Base-by-base conservation (phyloP, 1,140 invertebrate species). In the Oryctes rhinoceros region DNA sequence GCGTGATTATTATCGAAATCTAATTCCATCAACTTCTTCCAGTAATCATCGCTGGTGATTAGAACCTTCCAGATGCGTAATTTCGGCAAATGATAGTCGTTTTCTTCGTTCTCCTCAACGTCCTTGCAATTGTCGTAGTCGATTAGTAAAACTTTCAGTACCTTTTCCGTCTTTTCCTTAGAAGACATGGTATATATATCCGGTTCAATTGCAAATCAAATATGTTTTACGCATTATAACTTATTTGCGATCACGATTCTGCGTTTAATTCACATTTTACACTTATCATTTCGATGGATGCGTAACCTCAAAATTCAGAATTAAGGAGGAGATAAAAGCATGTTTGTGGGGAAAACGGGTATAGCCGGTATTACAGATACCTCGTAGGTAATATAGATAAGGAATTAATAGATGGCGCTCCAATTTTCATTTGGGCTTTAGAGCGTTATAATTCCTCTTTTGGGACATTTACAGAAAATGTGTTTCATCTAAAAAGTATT, bases 101-200 rank as follows among this genome's bases (percentile, higher is more conserved):
- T 48, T 30, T 79, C 78, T 39, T 71, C n/a, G 30, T 67, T 47
- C 59, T 79, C 78, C 24, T 79, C 78, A 18, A 79, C 44, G 30
- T 65, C 78, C 13, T 79, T 71, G 35, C 78, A 79, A 47, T 79
- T 79, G 18, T 79, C 78, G 37, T 44, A 79, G 35, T 79, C 78
- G 53, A 67, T 48, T 18, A 79, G 62, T n/a, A 78, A 59, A 44
- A 78, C 49, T 35, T 49, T 59, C 24, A 78, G 35, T 11, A 78
- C 35, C 13, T 78, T 49, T n/a, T 78, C 77, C 47, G 15, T 78
- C n/a, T 78, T 78, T 15, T 78, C 77, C 39, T 78, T 49, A 3
- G 37, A 39, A 47, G 75, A 76, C 75, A 76, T 76, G 5, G 65
- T 71, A 24, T 71, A 5, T 67, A n/a, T 67, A 67, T 67, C 35